Base-by-base conservation (phyloP, 2,797 vertebrate genomes). In the Falco naumanni region DNA sequence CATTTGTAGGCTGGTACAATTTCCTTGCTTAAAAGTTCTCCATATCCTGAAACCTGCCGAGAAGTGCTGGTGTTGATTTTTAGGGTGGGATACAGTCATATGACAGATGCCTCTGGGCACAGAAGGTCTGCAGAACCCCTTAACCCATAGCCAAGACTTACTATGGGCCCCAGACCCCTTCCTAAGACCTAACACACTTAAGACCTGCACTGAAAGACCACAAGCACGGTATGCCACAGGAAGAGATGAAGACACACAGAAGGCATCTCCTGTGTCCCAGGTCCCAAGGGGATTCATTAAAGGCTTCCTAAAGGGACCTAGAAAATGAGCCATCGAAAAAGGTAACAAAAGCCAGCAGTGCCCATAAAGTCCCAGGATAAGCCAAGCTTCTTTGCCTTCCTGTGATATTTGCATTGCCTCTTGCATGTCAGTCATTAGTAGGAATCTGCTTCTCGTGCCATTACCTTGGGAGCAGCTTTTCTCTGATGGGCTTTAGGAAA, bases 391-490 rank as follows among this genome's bases (percentile, higher is more conserved):
- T 64, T 64, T 61, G 33, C 57, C 48, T 65, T 70, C 50, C 69
- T 80, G 33, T 25, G 43, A 50, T 77, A 39, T 71, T 90, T 89
- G 22, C 39, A 34, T 34, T 84, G 57, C 69, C 29, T 91, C 59
- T 80, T 57, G 17, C 17, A 10, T 12, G 60, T 93, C 89, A 93
- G 86, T 91, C 50, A 87, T 89, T 89, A 89, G 87, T 54, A 69
- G 50, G 37, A 90, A 65, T 77, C 45, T 75, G 26, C n/a, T 90
- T 43, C 57, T 75, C 87, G 29, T 71, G 43, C 29, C 83, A 51
- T 57, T 80, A 24, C 21, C 17, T 74, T 39, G 50, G 53, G 65
- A 72, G 24, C 6, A 57, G 14, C 0, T 66, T 69, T 51, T 80
- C 65, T 18, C 61, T 45, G 57, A 51, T n/a, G 47, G 37, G 22